Evolutionary conservation across 2,888 invertebrate genomes (phyloP), one percentile per base, ranked within the genome.

Genomic region (Cryptus armator): DNA sequence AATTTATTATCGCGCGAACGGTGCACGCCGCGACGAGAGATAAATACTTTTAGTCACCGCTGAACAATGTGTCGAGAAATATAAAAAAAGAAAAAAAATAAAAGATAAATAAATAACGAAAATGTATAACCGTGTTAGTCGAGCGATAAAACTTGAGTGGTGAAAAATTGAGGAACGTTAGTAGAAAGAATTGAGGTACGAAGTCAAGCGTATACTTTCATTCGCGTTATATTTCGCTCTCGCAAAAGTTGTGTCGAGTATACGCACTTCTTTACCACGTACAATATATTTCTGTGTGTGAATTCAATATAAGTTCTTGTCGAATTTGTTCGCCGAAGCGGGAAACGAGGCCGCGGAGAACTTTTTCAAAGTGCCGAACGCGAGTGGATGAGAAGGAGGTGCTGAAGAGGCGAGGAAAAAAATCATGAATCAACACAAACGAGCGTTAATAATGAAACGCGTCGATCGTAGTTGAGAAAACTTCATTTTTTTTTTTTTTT

Each of bases 381-480:
- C 5, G 4, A 56, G 46, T 14, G n/a, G 51, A 59, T 3, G n/a
- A 62, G 16, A 10, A 19, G n/a, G 16, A 10, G 16, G 48, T 12
- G 64, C 12, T 3, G 14, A 66, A 7, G n/a, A 64, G 46, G 16
- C 24, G 53, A 37, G 44, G 29, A 14, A 88, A 89, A 89, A 88
- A 88, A 87, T 88, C 87, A 86, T 87, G 86, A 89, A 87, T 88
- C 89, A 85, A 67, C 72, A 59, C 82, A 84, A 88, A 89, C 85
- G 85, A 86, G 87, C 74, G 81, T 88, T 83, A 86, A 89, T 88
- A 89, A 89, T 89, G 84, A 84, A 89, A 85, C 86, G 37, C 84
- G 77, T 76, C 87, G 85, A 88, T 82, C 84, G 83, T 85, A 87
- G 77, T 82, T 67, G 9, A 64, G 59, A 24, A n/a, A 86, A 86